phyloP scores from a whole-genome alignment of 2,888 invertebrate genomes.

The Cancer borealis region DNA sequence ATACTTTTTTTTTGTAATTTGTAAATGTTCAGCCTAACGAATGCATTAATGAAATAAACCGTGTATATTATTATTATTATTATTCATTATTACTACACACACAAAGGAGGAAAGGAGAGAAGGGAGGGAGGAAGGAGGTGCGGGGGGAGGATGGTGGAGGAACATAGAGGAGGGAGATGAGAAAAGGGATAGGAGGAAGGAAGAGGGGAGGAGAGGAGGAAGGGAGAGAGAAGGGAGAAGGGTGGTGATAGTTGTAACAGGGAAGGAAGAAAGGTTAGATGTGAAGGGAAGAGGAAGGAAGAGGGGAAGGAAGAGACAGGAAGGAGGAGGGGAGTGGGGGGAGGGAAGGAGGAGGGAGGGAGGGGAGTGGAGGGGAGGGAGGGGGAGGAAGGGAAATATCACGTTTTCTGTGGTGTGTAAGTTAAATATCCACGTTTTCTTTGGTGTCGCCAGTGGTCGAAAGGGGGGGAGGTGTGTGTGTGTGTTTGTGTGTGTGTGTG shows the following conservation, averaged over 20 bases:
- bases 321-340: background rate
- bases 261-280: background rate
- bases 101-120: background rate
- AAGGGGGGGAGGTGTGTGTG: background rate
- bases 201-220: background rate
- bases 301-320: background rate
- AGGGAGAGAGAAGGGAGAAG: background rate
- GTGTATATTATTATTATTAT: background rate
- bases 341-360: background rate
- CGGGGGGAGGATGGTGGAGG: background rate
- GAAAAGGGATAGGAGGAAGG: background rate
- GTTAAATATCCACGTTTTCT: background rate
- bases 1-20: too few species aligned
- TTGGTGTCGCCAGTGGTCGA: slow-evolving; percentile 40
- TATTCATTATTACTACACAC: background rate
- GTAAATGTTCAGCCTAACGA: too few species aligned
- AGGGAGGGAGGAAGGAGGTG: background rate
- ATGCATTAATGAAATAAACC: too few species aligned
- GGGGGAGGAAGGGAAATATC: background rate
- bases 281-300: background rate
- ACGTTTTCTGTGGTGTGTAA: background rate
- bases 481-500: slow-evolving; percentile 47
- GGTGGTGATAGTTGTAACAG: background rate
- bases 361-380: background rate
- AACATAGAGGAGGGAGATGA: background rate